Conservation (phyloP, 2,888 invertebrate genomes). For the Dicyrtoma fusca region DNA sequence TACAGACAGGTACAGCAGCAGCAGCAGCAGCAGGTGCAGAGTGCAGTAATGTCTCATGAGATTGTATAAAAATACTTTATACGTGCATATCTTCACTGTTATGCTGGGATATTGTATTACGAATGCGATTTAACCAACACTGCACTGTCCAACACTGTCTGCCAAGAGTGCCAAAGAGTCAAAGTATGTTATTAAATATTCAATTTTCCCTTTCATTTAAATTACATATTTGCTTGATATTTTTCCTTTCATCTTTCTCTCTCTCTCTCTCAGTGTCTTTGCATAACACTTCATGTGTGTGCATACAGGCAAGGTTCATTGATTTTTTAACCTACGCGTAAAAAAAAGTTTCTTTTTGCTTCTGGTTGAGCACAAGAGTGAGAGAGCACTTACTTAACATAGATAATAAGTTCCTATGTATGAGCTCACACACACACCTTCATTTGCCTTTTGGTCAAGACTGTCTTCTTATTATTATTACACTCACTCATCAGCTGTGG, state of each 20-base stretch:
- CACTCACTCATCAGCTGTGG: no score
- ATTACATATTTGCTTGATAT: constrained; percentile 22
- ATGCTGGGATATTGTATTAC: no score
- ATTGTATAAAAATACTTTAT: no score
- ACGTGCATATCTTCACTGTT: no score
- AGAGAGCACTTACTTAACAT: no score
- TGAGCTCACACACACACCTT: constrained; percentile 4
- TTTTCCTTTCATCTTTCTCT: constrained; percentile 12
- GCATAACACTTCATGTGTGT: constrained; percentile 15
- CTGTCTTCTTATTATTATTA: no score
- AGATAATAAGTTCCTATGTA: neutral
- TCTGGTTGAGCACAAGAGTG: constrained; percentile 22
- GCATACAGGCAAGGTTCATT: constrained; percentile 17
- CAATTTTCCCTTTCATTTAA: constrained; percentile 34
- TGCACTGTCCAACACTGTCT: no score
- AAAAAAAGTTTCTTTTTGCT: constrained; percentile 19
- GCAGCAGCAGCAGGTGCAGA: no score
- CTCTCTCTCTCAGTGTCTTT: constrained; percentile 14
- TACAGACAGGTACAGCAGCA: no score
- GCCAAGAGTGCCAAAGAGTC: neutral
- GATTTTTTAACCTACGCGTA: constrained; percentile 30
- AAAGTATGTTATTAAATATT: constrained; percentile 23
- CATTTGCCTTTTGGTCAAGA: neutral
- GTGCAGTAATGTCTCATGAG: no score
- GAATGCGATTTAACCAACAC: no score